Evolutionary conservation across 2,797 vertebrate genomes (phyloP).

Genomic region (Oophaga sylvatica): DNA sequence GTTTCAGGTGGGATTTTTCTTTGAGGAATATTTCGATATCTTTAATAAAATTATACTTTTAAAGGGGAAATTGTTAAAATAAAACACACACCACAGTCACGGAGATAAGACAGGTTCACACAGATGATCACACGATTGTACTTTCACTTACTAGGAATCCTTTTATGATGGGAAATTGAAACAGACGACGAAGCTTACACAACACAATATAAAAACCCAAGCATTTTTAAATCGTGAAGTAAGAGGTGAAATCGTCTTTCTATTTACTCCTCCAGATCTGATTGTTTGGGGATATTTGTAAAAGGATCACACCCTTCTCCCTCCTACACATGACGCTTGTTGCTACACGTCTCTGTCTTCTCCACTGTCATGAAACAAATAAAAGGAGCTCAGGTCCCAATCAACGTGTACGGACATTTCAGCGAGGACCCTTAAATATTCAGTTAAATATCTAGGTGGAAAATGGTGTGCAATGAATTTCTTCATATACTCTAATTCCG

Average conservation of each 20-base stretch:
- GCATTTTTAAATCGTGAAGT: slow-evolving; percentile 37
- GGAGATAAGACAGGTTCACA: slow-evolving; percentile 1
- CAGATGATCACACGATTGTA: slow-evolving; percentile 7
- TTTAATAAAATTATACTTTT: no score
- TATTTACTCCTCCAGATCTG: slow-evolving; percentile 29
- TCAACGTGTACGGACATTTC: neutral
- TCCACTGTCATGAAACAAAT: neutral
- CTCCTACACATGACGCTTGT: slow-evolving; percentile 38
- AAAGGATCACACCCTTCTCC: slow-evolving; percentile 27
- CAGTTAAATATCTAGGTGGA: no score
- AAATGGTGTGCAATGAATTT: no score
- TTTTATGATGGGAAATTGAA: slow-evolving; percentile 37
- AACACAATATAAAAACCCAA: neutral
- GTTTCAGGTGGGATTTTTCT: no score
- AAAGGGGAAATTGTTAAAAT: neutral
- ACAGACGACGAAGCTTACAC: slow-evolving; percentile 22
- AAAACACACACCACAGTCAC: neutral
- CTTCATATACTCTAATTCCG: no score
- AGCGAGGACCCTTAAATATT: no score
- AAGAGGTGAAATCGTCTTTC: slow-evolving; percentile 31
- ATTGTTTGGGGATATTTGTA: slow-evolving; percentile 49
- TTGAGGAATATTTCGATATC: no score
- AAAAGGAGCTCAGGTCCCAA: neutral
- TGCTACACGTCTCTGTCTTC: slow-evolving; percentile 10
- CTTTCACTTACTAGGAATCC: slow-evolving; percentile 13